phyloP scores from a whole-genome alignment of 2,113 vertebrate genomes.

The Nothoprocta pentlandii region DNA sequence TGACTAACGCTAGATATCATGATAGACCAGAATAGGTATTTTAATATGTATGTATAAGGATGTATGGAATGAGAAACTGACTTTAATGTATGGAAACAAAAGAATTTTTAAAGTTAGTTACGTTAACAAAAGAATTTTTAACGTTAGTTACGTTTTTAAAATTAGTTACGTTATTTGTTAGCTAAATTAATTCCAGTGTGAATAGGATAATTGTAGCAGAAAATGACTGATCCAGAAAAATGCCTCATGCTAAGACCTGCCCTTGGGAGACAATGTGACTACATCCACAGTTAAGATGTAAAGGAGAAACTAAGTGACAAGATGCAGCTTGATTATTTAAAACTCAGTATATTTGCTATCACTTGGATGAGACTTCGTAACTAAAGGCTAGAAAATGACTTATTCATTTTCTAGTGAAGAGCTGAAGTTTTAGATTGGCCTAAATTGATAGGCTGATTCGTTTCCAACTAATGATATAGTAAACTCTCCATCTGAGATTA shows the following conservation, averaged over 20 bases:
- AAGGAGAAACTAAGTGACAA: neutral
- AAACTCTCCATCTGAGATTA: neutral
- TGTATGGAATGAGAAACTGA: neutral
- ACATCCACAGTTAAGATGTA: neutral
- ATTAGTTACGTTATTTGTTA: neutral
- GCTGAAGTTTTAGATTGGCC: neutral
- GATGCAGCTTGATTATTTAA: neutral
- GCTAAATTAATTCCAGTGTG: neutral
- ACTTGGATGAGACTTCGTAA: neutral
- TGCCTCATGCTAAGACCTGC: neutral
- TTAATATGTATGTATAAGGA: neutral
- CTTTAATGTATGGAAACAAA: neutral
- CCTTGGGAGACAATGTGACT: neutral
- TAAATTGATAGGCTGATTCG: neutral
- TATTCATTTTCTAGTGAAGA: neutral
- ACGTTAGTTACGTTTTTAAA: neutral
- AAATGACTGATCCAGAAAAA: constrained; percentile 2
- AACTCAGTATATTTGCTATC: neutral
- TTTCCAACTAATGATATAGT: neutral
- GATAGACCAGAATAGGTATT: neutral
- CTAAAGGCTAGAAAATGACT: neutral
- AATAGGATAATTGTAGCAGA: neutral
- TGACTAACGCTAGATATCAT: neutral
- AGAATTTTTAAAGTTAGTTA: neutral
- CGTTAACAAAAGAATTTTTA: neutral